phyloP scores from a whole-genome alignment of 2,888 invertebrate genomes.

The Eristalinus sepulchralis region DNA sequence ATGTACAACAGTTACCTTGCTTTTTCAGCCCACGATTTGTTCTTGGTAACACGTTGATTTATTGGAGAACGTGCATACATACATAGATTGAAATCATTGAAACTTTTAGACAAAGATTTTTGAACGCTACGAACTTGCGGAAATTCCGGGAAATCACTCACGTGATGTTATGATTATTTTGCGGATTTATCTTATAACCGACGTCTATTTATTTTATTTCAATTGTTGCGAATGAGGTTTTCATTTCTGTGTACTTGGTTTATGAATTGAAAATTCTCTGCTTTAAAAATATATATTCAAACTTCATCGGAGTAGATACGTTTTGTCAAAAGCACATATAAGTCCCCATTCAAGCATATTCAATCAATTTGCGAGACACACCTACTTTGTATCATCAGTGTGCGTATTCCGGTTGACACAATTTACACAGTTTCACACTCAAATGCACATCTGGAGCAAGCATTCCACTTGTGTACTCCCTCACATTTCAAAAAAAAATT shows the following conservation, averaged over 20 bases:
- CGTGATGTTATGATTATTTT: background rate
- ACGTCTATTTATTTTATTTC: background rate
- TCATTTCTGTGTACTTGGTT: background rate
- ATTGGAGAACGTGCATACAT: background rate
- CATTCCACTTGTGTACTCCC: background rate
- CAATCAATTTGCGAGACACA: background rate
- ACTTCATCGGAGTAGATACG: no score
- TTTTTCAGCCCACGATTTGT: background rate
- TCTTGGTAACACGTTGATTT: background rate
- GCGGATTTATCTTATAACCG: background rate
- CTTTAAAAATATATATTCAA: no score
- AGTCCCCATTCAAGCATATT: no score
- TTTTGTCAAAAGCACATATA: no score
- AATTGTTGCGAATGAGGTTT: background rate
- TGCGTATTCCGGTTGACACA: background rate
- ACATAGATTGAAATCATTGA: background rate
- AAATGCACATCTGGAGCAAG: background rate
- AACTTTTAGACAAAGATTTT: background rate
- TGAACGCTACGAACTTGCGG: background rate
- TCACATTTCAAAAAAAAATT: background rate
- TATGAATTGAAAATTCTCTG: no score
- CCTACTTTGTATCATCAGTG: background rate
- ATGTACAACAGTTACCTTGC: background rate
- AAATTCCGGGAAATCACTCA: background rate
- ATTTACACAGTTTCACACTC: background rate